A percentile compares a stretch with the other conserved stretches of the same genome.
Conservation (phyloP, 2,797 vertebrate species). For the Ispidina picta region DNA sequence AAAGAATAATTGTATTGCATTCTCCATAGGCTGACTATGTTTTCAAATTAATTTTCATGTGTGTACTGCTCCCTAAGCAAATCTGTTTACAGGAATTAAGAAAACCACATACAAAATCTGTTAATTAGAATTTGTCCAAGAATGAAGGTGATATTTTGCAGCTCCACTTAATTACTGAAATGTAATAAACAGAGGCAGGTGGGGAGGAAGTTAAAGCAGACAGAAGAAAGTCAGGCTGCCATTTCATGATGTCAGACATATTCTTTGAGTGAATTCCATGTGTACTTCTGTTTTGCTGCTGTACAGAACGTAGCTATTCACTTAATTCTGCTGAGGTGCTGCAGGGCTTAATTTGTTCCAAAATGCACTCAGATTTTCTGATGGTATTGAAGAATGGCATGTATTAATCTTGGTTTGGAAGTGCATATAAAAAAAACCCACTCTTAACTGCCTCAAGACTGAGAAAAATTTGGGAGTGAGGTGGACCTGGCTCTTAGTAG, state of each 20-base stretch:
- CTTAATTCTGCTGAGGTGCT: background rate
- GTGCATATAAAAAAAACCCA: background rate
- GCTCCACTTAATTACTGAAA: background rate
- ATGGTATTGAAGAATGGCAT: background rate
- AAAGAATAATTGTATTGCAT: background rate
- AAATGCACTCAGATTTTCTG: background rate
- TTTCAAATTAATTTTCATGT: conserved; percentile 4
- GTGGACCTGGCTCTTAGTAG: background rate
- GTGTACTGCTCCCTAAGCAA: background rate
- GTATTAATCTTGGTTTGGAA: background rate
- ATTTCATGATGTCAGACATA: background rate
- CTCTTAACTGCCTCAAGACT: background rate
- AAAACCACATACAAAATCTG: background rate
- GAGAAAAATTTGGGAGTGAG: background rate
- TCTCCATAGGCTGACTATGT: background rate
- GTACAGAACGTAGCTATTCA: background rate
- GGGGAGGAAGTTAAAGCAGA: background rate
- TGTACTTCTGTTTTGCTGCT: background rate
- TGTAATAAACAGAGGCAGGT: background rate
- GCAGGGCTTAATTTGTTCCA: background rate
- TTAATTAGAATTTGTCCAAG: background rate
- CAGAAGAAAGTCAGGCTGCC: background rate
- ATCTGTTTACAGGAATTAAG: background rate
- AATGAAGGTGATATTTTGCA: background rate
- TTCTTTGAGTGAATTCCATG: background rate